Conservation (phyloP, 2,113 vertebrate genomes). For the Corythoichthys intestinalis region DNA sequence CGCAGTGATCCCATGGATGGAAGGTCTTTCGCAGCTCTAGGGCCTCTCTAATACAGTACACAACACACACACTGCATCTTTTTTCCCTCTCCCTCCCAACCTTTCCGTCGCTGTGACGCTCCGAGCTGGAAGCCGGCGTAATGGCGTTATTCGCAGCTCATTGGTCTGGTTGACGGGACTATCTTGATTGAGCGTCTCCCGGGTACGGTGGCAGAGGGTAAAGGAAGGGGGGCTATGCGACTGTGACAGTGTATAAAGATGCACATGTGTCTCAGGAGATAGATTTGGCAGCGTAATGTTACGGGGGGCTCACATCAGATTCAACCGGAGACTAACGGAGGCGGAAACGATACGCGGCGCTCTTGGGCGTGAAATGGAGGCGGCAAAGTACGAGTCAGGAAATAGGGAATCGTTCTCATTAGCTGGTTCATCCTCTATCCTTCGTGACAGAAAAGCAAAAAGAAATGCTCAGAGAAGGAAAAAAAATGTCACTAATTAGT, state of each 20-base stretch:
- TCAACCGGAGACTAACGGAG: conserved; percentile 48
- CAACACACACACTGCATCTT: conserved; percentile 26
- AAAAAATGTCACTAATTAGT: conserved; percentile 62
- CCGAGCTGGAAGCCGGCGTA: conserved; percentile 61
- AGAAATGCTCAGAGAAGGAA: conserved; percentile 57
- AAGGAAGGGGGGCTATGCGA: conserved; percentile 36
- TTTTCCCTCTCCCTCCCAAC: conserved; percentile 23
- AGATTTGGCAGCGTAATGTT: conserved; percentile 45
- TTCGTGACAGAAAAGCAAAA: conserved; percentile 48
- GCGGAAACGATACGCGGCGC: conserved; percentile 39
- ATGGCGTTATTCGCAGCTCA: conserved; percentile 74
- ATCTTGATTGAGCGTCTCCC: conserved; percentile 69
- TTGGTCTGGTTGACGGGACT: conserved; percentile 73
- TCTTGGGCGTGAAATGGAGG: conserved; percentile 46
- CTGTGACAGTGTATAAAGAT: conserved; percentile 64
- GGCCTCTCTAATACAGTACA: conserved; percentile 34
- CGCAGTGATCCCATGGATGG: conserved; percentile 57
- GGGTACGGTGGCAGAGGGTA: conserved; percentile 18
- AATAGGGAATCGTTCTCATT: conserved; percentile 55
- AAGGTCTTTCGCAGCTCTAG: conserved; percentile 63
- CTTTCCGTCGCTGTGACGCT: conserved; percentile 40
- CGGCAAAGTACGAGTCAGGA: conserved; percentile 53
- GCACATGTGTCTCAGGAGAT: conserved; percentile 59
- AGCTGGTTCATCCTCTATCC: conserved; percentile 40
- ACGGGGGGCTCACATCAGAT: conserved; percentile 50